phyloP scores from a whole-genome alignment of 2,113 vertebrate genomes.

The Ciconia maguari region DNA sequence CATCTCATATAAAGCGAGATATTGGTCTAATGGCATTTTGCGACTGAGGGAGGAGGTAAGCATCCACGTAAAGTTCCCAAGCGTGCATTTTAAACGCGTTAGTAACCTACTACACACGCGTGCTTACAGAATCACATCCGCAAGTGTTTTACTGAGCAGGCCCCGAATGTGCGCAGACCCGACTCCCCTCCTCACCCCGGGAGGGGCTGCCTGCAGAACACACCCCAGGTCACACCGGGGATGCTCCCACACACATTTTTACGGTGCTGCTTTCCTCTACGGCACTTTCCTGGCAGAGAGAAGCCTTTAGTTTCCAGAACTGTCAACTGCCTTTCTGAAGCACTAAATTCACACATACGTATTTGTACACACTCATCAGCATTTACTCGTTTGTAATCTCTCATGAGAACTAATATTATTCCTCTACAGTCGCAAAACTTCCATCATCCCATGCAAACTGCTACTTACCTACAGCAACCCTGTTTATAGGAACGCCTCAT shows the following conservation, averaged over 20 bases:
- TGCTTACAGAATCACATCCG: neutral
- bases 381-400: constrained; percentile 18
- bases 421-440: neutral
- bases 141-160: accelerated
- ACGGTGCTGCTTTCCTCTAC: neutral
- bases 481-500: neutral
- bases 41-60: neutral
- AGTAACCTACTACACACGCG: accelerated
- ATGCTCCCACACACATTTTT: neutral
- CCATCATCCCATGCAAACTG: constrained; percentile 1
- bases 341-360: neutral
- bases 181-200: accelerated
- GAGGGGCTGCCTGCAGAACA: neutral
- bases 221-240: accelerated
- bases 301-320: neutral
- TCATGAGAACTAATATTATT: constrained; percentile 41
- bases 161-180: accelerated
- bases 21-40: neutral
- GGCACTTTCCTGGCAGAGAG: neutral
- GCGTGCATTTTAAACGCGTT: accelerated
- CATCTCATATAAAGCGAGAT: accelerated
- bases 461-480: neutral
- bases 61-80: neutral
- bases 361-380: constrained; percentile 17
- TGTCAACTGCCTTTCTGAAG: constrained; percentile 2